Base-by-base conservation (phyloP, 2,888 invertebrate genomes). In the Acrobasis suavella region DNA sequence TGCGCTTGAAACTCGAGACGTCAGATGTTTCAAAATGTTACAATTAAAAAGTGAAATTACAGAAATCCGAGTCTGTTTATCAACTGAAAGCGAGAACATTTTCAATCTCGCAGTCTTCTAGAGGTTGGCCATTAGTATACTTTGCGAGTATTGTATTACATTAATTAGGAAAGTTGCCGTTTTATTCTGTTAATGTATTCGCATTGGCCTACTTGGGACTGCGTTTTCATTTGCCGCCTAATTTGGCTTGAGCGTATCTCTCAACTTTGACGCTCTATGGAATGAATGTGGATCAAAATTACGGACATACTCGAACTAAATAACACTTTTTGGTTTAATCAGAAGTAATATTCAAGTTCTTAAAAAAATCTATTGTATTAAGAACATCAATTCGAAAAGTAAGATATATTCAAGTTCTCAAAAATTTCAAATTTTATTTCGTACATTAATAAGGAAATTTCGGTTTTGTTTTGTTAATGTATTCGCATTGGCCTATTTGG, bases 381-480 rank as follows among this genome's bases (percentile, higher is more conserved):
- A n/a, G n/a, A n/a, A n/a, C n/a, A n/a, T n/a, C n/a, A n/a, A n/a
- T n/a, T n/a, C n/a, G n/a, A n/a, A n/a, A n/a, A n/a, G n/a, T n/a
- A n/a, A n/a, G n/a, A n/a, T n/a, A n/a, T n/a, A n/a, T n/a, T n/a
- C n/a, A n/a, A n/a, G n/a, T n/a, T n/a, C n/a, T n/a, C n/a, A n/a
- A n/a, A n/a, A n/a, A n/a, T n/a, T n/a, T n/a, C n/a, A n/a, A n/a
- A n/a, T n/a, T n/a, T n/a, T n/a, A n/a, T n/a, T n/a, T n/a, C n/a
- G n/a, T 76, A 77, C 77, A 79, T 85, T 84, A 82, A 85, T 85
- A 83, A 81, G 74, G 74, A 81, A 83, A 80, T 75, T 82, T 81
- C 69, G 75, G 46, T 78, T 77, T 81, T 82, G 82, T 82, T 81
- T 76, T 74, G 75, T 73, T 81, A 83, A 81, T 81, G 80, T 83